Evolutionary conservation across 2,797 vertebrate genomes (phyloP).

Genomic region (Callimico goeldii): DNA sequence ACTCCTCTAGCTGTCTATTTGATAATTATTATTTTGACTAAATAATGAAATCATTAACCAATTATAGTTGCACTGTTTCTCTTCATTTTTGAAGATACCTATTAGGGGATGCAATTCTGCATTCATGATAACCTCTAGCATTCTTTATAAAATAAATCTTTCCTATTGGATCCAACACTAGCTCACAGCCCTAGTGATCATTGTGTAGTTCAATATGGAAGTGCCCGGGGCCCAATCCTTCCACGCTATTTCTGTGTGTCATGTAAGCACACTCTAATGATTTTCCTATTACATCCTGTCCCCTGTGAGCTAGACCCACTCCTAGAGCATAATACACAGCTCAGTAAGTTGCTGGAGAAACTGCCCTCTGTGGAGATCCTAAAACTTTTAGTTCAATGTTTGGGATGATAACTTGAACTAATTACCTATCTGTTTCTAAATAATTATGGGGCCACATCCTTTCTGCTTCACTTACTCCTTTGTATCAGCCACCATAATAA

Average conservation of each 20-base stretch:
- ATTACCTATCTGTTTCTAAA: background rate
- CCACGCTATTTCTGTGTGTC: too few species aligned
- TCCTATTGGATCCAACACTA: background rate
- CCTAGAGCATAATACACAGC: too few species aligned
- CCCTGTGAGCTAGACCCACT: background rate
- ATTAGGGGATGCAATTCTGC: background rate
- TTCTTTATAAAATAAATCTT: background rate
- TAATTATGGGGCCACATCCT: background rate
- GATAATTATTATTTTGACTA: background rate
- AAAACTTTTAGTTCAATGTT: background rate
- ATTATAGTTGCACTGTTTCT: background rate
- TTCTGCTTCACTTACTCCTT: background rate
- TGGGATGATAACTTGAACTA: background rate
- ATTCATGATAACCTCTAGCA: background rate
- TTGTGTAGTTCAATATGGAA: background rate
- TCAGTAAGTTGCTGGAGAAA: background rate
- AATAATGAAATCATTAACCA: slow-evolving; percentile 1
- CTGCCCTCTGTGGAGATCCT: background rate
- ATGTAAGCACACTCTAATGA: too few species aligned
- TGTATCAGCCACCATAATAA: background rate
- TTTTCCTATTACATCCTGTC: background rate
- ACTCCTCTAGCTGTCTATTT: background rate
- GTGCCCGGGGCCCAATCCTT: too few species aligned
- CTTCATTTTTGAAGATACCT: background rate
- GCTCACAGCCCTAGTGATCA: background rate